These are phyloP conservation scores for Malacoctenus gilli DNA, from an alignment of 2,797 vertebrate species.

Conservation along the genomic window DNA sequence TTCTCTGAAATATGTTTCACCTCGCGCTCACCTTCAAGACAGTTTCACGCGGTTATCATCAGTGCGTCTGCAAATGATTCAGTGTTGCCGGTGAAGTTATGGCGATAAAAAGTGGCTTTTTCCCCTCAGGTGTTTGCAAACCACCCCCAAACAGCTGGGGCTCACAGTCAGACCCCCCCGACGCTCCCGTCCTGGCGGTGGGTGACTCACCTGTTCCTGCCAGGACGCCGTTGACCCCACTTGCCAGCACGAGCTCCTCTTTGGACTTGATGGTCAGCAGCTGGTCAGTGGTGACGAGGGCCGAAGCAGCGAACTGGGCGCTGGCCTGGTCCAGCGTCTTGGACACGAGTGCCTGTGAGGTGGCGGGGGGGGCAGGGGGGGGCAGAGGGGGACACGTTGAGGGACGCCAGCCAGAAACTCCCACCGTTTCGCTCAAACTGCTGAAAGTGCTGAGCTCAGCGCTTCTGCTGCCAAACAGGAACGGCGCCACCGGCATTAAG, in stretches of 20 bases:
- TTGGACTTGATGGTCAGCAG: constrained; percentile 97
- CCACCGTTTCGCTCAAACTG: not conserved
- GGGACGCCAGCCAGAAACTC: constrained; percentile 16
- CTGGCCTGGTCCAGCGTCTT: constrained; percentile 97
- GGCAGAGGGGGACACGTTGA: not conserved
- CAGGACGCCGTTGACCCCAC: constrained; percentile 95
- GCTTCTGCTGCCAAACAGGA: constrained; percentile 46
- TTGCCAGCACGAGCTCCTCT: constrained; percentile 92
- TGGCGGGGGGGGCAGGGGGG: not conserved
- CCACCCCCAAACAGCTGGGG: no score
- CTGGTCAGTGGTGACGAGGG: constrained; percentile 94
- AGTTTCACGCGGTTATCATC: no score
- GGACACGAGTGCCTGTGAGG: constrained; percentile 85
- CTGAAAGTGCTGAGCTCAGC: constrained; percentile 28
- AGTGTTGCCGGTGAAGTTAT: no score
- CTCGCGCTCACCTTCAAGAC: no score
- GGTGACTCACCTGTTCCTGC: constrained; percentile 87
- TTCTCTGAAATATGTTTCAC: no score
- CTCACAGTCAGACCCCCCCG: no score
- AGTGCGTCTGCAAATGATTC: no score
- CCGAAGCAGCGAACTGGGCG: constrained; percentile 97
- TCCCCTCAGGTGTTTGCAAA: no score
- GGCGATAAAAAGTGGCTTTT: no score
- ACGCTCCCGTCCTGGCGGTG: no score
- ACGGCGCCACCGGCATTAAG: constrained; percentile 22